A percentile compares a stretch with the other conserved stretches of the same genome.
phyloP scores from a whole-genome alignment of 2,888 invertebrate genomes.

The Drosophila mayaguana region DNA sequence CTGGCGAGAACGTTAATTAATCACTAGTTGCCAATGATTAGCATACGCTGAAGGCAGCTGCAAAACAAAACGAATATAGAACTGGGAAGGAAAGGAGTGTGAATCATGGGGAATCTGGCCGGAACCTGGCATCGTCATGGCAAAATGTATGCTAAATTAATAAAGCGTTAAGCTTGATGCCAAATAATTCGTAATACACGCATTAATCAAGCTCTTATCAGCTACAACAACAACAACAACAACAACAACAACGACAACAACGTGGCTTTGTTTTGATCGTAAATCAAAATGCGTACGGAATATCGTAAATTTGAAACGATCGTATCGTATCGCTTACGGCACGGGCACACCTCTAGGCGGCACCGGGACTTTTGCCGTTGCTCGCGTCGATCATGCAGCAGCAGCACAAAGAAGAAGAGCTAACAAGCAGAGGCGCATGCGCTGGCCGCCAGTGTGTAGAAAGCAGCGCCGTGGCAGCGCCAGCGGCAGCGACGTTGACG shows the following conservation, averaged over 20 bases:
- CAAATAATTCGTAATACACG: neutral
- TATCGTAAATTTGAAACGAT: neutral
- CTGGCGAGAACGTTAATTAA: neutral
- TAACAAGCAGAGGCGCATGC: neutral
- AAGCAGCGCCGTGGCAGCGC: conserved; percentile 7
- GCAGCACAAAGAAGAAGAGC: conserved; percentile 19
- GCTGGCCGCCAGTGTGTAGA: neutral
- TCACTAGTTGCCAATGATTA: neutral
- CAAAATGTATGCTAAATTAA: conserved; percentile 5
- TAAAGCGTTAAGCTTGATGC: neutral
- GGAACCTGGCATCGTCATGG: neutral
- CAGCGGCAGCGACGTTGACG: conserved; percentile 21
- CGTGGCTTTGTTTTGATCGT: neutral
- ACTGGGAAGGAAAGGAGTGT: neutral
- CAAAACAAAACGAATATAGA: neutral
- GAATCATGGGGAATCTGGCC: neutral
- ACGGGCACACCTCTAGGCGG: conserved; percentile 43
- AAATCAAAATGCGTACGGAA: neutral
- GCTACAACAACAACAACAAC: neutral
- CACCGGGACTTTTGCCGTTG: conserved; percentile 40
- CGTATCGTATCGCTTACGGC: conserved; percentile 5
- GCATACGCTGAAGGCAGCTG: conserved; percentile 19
- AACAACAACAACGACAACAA: neutral
- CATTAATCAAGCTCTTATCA: neutral
- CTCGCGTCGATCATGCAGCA: conserved; percentile 43